phyloP scores from a whole-genome alignment of 2,113 vertebrate species.

The Propithecus coquereli region DNA sequence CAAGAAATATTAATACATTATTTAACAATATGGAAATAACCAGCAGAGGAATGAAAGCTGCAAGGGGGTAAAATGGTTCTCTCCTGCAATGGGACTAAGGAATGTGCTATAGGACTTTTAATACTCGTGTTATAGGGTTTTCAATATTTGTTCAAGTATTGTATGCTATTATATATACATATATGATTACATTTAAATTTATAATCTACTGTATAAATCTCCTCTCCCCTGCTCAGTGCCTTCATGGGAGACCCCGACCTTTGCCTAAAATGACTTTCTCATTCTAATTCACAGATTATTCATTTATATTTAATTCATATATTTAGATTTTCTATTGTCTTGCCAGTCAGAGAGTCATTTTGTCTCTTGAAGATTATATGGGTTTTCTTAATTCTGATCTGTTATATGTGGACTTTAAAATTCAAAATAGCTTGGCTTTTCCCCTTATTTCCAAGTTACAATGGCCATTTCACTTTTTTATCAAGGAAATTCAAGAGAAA shows the following conservation, averaged over 20 bases:
- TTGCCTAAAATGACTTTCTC: neutral
- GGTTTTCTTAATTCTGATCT: neutral
- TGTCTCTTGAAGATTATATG: neutral
- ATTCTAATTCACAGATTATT: neutral
- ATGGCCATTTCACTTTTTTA: neutral
- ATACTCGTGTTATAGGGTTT: neutral
- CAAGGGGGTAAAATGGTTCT: neutral
- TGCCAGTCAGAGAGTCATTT: neutral
- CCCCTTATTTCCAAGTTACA: neutral
- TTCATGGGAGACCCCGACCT: neutral
- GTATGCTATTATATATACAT: neutral
- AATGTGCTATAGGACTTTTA: neutral
- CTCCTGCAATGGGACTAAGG: neutral
- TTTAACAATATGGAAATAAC: neutral
- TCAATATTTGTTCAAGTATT: neutral
- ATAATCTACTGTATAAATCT: neutral
- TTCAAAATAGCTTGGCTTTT: neutral
- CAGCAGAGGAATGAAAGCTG: neutral
- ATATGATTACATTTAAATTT: neutral
- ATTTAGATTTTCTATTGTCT: neutral
- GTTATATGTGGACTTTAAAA: neutral
- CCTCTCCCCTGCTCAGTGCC: neutral
- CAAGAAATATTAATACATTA: neutral
- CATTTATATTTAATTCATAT: neutral
- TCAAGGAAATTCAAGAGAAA: neutral